These are phyloP conservation scores for Zapus hudsonius DNA, from an alignment of 2,113 vertebrate genomes.

Conservation along the genomic window DNA sequence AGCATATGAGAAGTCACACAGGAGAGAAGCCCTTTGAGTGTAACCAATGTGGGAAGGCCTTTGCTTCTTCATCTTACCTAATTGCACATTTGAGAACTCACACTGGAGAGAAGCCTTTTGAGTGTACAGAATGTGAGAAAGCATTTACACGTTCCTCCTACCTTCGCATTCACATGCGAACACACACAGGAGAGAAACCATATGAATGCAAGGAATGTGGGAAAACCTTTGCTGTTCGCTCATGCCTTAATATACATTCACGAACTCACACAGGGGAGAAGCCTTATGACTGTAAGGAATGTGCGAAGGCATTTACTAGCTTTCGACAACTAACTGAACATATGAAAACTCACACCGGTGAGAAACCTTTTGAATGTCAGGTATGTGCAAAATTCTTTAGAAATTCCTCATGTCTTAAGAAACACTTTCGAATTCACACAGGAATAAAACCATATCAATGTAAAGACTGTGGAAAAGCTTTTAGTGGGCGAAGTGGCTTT, in stretches of 20 bases:
- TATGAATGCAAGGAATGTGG: constrained; percentile 63
- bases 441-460: constrained; percentile 33
- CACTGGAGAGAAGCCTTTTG: not conserved
- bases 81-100: constrained; percentile 28
- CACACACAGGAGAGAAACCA: constrained; percentile 50
- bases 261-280: constrained; percentile 2
- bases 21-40: constrained; percentile 29
- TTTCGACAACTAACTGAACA: constrained; percentile 29
- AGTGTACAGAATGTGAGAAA: constrained; percentile 7
- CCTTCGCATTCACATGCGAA: constrained; percentile 19
- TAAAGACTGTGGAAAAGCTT: constrained; percentile 27
- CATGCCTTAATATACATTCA: constrained; percentile 1
- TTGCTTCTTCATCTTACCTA: not conserved
- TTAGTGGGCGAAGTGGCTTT: not conserved
- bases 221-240: constrained; percentile 46
- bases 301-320: constrained; percentile 14
- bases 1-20: constrained; percentile 1
- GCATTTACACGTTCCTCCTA: constrained; percentile 30
- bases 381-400: constrained; percentile 16
- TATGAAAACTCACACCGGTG: not conserved
- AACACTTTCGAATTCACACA: constrained; percentile 30
- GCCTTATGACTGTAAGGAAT: constrained; percentile 10
- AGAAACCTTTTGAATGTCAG: constrained; percentile 33
- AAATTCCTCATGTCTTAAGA: constrained; percentile 38
- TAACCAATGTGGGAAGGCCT: constrained; percentile 57